Evolutionary conservation across 2,797 vertebrate species (phyloP).

Genomic region (Dendrocincla tyrannina): DNA sequence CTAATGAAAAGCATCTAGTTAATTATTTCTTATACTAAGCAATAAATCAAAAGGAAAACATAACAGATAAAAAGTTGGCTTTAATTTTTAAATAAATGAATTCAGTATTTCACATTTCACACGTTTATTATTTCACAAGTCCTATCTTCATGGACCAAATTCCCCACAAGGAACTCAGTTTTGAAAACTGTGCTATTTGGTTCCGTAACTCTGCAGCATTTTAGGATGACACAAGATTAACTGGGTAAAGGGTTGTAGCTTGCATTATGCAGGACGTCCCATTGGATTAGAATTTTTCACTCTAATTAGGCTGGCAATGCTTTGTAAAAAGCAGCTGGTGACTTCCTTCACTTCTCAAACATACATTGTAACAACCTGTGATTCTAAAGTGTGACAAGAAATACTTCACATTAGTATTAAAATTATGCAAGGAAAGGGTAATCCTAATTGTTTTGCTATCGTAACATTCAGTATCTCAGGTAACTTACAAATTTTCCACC

Average conservation of each 20-base stretch:
- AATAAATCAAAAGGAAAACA: not conserved
- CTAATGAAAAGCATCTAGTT: not conserved
- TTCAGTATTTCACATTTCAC: not conserved
- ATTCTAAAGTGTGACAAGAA: not conserved
- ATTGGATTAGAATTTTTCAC: not conserved
- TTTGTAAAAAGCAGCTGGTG: not conserved
- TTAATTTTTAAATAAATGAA: not conserved
- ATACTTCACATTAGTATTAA: not conserved
- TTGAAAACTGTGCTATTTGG: not conserved
- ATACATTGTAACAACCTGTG: not conserved
- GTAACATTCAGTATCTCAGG: not conserved
- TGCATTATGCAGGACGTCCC: not conserved
- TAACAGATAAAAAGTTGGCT: not conserved
- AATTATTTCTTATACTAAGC: not conserved
- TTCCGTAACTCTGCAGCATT: not conserved
- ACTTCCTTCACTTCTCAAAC: not conserved
- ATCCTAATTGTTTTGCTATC: not conserved
- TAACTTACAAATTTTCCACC: not conserved
- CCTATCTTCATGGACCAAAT: not conserved
- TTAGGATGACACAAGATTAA: not conserved
- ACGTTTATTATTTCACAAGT: not conserved
- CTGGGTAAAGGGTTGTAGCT: not conserved
- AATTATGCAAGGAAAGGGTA: not conserved
- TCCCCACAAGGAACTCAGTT: not conserved
- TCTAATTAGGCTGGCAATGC: not conserved